phyloP scores from a whole-genome alignment of 2,113 vertebrate genomes.

The Hemibagrus wyckioides region DNA sequence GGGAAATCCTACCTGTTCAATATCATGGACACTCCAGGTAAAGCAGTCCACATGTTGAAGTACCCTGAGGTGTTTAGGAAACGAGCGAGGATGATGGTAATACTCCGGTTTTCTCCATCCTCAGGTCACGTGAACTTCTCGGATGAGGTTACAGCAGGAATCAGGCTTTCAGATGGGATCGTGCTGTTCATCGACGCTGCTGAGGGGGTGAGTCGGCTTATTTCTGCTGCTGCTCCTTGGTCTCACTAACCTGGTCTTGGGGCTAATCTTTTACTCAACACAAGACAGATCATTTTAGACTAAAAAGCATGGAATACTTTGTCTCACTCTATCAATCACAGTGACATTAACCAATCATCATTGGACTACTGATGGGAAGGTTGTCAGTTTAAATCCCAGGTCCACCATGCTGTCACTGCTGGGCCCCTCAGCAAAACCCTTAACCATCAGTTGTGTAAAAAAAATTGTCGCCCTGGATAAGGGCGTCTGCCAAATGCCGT shows the following conservation, averaged over 20 bases:
- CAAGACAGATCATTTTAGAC: neutral
- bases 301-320: neutral
- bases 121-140: conserved; percentile 97
- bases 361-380: too few species aligned
- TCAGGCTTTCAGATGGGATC: conserved; percentile 92
- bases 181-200: conserved; percentile 98
- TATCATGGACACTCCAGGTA: conserved; percentile 98
- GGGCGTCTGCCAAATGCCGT: too few species aligned
- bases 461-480: too few species aligned
- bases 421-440: too few species aligned
- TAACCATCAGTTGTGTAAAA: too few species aligned
- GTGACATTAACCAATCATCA: neutral
- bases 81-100: neutral
- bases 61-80: neutral
- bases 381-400: too few species aligned
- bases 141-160: conserved; percentile 93
- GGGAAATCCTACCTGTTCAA: conserved; percentile 99
- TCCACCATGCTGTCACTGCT: too few species aligned
- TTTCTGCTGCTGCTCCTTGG: neutral
- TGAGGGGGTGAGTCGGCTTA: conserved; percentile 84
- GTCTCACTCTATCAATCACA: neutral
- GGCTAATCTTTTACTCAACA: neutral
- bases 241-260: neutral
- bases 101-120: neutral
- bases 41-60: neutral